Percentiles rank a stretch among this genome's conserved stretches.
Evolutionary conservation across 2,888 invertebrate species (phyloP).

Genomic region (Drosophila putrida): DNA sequence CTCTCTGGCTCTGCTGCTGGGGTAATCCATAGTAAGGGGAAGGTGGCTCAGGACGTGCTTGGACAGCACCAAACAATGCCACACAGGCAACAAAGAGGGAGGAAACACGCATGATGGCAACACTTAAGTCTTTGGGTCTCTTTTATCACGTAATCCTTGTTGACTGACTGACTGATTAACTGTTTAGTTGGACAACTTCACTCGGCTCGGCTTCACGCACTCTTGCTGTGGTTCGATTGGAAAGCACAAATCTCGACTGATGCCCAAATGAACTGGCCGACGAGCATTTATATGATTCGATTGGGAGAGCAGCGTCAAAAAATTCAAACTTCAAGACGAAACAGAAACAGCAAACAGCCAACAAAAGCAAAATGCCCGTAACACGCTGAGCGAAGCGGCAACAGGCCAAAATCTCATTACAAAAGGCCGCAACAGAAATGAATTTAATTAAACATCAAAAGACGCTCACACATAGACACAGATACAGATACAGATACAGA

Average conservation of each 20-base stretch:
- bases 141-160: slow-evolving; percentile 81
- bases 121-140: slow-evolving; percentile 53
- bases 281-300: slow-evolving; percentile 79
- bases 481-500: slow-evolving; percentile 16
- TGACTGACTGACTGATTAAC: slow-evolving; percentile 33
- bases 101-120: slow-evolving; percentile 79
- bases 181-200: slow-evolving; percentile 15
- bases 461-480: slow-evolving; percentile 40
- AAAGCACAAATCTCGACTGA: slow-evolving; percentile 77
- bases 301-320: slow-evolving; percentile 33
- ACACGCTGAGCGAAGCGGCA: slow-evolving; percentile 49
- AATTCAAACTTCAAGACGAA: slow-evolving; percentile 13
- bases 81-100: slow-evolving; percentile 77
- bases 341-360: slow-evolving; percentile 47
- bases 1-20: slow-evolving; percentile 84
- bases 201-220: slow-evolving; percentile 19
- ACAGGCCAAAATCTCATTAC: slow-evolving; percentile 75
- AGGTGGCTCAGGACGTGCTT: slow-evolving; percentile 83
- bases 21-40: slow-evolving; percentile 84
- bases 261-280: slow-evolving; percentile 54
- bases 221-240: slow-evolving; percentile 48
- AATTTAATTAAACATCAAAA: slow-evolving; percentile 81
- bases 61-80: slow-evolving; percentile 76
- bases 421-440: slow-evolving; percentile 76
- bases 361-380: slow-evolving; percentile 43